These are phyloP conservation scores for Diorhabda sublineata DNA, from an alignment of 1,140 invertebrate genomes.

Conservation along the genomic window DNA sequence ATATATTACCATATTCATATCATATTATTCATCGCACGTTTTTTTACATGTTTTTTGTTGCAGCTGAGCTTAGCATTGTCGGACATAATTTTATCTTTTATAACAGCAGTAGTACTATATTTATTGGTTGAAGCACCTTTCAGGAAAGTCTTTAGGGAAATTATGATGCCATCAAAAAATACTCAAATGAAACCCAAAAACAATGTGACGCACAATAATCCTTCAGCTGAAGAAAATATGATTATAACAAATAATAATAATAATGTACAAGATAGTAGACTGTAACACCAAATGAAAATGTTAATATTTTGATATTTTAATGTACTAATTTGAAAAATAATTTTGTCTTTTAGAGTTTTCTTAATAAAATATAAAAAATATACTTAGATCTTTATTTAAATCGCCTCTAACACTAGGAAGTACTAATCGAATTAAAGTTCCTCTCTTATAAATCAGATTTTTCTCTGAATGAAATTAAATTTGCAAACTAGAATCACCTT, in stretches of 20 bases:
- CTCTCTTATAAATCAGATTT: no score
- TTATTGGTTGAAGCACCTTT: slow-evolving; percentile 51
- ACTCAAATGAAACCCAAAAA: slow-evolving; percentile 11
- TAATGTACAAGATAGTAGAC: slow-evolving; percentile 13
- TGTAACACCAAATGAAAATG: background rate
- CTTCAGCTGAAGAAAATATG: slow-evolving; percentile 8
- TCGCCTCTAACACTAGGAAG: no score
- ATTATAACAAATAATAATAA: slow-evolving; percentile 11
- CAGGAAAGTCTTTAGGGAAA: slow-evolving; percentile 46
- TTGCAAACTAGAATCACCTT: no score
- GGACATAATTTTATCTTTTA: slow-evolving; percentile 46
- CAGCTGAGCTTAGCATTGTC: slow-evolving; percentile 38
- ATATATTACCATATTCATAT: no score
- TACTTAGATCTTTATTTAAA: no score
- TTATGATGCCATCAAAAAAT: slow-evolving; percentile 33
- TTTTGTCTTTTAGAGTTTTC: no score
- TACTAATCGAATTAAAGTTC: no score
- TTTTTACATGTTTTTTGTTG: slow-evolving; percentile 21
- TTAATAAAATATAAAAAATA: no score
- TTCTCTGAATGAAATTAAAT: no score
- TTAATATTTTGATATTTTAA: background rate
- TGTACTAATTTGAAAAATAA: no score
- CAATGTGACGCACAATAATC: background rate
- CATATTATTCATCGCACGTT: no score
- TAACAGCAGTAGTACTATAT: slow-evolving; percentile 47